These are phyloP conservation scores for Hecatera dysodea DNA, from an alignment of 2,888 invertebrate species.

Conservation along the genomic window DNA sequence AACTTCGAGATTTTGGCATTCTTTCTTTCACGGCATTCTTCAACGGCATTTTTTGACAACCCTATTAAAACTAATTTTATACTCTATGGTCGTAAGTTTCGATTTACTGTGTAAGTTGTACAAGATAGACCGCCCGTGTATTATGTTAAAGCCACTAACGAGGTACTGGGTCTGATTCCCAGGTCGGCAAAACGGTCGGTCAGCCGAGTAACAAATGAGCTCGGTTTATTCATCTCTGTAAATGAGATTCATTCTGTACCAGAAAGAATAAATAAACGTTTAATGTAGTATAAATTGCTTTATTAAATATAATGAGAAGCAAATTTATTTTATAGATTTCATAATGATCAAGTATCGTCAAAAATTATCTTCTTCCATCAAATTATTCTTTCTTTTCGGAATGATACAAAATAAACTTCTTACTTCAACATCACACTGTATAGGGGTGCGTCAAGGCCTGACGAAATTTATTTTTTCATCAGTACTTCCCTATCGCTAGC, in stretches of 20 bases:
- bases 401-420: constrained; percentile 5
- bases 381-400: neutral
- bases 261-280: constrained; percentile 41
- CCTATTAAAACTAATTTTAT: neutral
- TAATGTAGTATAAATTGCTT: constrained; percentile 24
- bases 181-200: constrained; percentile 38
- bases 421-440: constrained; percentile 69
- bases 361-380: neutral
- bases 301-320: constrained; percentile 5
- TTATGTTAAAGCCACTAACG: constrained; percentile 54
- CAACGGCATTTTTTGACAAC: neutral
- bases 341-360: neutral
- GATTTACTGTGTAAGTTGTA: constrained; percentile 26
- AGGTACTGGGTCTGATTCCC: constrained; percentile 47
- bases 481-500: constrained; percentile 72
- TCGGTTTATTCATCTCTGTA: constrained; percentile 49
- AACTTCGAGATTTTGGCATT: neutral
- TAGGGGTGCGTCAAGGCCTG: constrained; percentile 63
- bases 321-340: neutral
- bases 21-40: no score
- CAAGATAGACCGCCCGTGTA: constrained; percentile 17
- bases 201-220: constrained; percentile 51
- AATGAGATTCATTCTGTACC: constrained; percentile 42
- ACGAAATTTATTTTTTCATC: constrained; percentile 64
- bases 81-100: constrained; percentile 15